Conservation (phyloP, 2,888 invertebrate species). For the Melangyna quadrimaculata region DNA sequence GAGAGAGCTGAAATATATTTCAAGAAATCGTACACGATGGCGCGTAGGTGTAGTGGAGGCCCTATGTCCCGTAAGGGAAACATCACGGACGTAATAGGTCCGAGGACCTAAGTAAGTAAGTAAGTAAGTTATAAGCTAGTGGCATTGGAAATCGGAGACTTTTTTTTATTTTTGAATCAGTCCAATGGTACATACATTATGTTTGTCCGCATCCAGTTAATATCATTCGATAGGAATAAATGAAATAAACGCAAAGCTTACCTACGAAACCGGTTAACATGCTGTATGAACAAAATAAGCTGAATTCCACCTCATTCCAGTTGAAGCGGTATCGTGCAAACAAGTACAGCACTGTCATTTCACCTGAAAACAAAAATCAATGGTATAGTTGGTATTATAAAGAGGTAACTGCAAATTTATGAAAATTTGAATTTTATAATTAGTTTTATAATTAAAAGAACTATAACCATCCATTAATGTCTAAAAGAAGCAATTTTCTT, state of each 20-base stretch:
- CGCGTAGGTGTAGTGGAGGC: no score
- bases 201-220: neutral
- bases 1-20: no score
- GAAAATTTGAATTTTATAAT: neutral
- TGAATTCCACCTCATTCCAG: conserved; percentile 94
- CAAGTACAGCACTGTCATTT: conserved; percentile 92
- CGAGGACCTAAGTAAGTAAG: no score
- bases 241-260: conserved; percentile 79
- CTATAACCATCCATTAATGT: no score
- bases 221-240: neutral
- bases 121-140: no score
- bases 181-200: no score
- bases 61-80: no score
- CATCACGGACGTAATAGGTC: no score
- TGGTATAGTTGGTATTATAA: neutral
- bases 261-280: conserved; percentile 91
- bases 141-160: no score
- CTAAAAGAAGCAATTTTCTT: no score
- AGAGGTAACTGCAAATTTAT: neutral
- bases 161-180: no score
- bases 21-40: no score
- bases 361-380: conserved; percentile 84
- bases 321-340: conserved; percentile 92
- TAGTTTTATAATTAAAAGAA: neutral
- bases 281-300: conserved; percentile 91